A percentile compares a stretch with the other conserved stretches of the same genome.
phyloP scores from a whole-genome alignment of 2,888 invertebrate genomes.

The Drosophila formosana region DNA sequence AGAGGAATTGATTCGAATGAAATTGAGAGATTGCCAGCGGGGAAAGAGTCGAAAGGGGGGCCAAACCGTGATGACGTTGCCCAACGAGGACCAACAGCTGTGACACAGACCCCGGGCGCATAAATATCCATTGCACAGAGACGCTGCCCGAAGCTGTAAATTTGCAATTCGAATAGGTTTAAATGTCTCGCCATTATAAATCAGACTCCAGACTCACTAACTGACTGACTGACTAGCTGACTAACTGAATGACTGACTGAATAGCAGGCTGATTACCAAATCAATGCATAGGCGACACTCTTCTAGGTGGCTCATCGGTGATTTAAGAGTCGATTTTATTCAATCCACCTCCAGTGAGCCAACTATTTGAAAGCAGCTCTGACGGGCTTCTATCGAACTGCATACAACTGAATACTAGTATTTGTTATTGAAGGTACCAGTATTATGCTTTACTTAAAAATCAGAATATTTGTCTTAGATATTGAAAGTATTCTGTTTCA shows the following conservation, averaged over 20 bases:
- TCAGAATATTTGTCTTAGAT: too few species aligned
- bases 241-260: conserved; percentile 7
- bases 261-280: conserved; percentile 12
- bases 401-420: neutral
- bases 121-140: conserved; percentile 45
- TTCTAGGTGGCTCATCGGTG: neutral
- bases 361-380: neutral
- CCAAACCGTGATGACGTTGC: neutral
- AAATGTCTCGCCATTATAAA: conserved; percentile 62
- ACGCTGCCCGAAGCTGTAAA: conserved; percentile 41
- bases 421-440: too few species aligned
- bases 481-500: too few species aligned
- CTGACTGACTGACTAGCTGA: conserved; percentile 1
- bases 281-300: conserved; percentile 4
- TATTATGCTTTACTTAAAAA: too few species aligned
- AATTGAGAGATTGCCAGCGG: conserved; percentile 27
- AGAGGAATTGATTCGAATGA: conserved; percentile 61
- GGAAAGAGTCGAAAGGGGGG: neutral
- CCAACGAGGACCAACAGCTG: conserved; percentile 42
- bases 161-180: conserved; percentile 54
- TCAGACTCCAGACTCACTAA: conserved; percentile 22
- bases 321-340: neutral
- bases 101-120: conserved; percentile 27
- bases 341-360: neutral
- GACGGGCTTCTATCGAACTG: neutral